Evolutionary conservation across 2,888 invertebrate species (phyloP), one percentile per base, ranked within the genome.

Genomic region (Odontomyia ornata): DNA sequence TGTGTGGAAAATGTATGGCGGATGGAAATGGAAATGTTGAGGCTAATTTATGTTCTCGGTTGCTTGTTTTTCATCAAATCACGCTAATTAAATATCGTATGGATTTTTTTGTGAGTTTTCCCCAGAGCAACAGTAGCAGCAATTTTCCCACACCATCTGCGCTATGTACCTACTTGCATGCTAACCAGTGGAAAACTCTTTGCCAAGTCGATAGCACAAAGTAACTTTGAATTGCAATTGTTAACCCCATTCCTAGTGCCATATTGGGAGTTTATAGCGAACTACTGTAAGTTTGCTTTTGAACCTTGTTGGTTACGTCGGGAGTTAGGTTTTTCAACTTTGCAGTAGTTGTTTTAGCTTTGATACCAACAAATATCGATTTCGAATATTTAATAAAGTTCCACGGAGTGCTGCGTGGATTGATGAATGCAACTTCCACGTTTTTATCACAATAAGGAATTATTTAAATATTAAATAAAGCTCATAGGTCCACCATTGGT

Each of bases 41-140:
- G 43, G 60, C 43, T 60, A 73, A 73, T 73, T 73, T 73, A 73
- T 65, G 56, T 65, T 76, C 52, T 65, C 15, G 64, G 64, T 75
- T 71, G 75, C 79, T 77, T 77, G 73, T 78, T 76, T 78, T 78
- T 52, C 64, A 77, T 67, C 71, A 64, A 77, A 79, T 78, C 75
- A 78, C 52, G 67, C 65, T 67, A 77, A 80, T 77, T 75, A 78
- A 79, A 76, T 64, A 72, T 56, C 71, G 28, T 28, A 56, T 72
- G 56, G 56, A 28, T n/a, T 72, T 72, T 18, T 72, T 72, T 56
- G 21, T 65, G 21, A 36, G 21, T 65, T 65, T 65, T 18, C 36
- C 3, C 36, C 9, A 36, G 5, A 36, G 9, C 9, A 36, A 36
- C 36, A 36, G 36, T 36, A 3, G 36, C 36, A 36, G n/a, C 36